A percentile compares a stretch with the other conserved stretches of the same genome.
phyloP scores from a whole-genome alignment of 2,797 vertebrate genomes.

The Hephaestus fuliginosus region DNA sequence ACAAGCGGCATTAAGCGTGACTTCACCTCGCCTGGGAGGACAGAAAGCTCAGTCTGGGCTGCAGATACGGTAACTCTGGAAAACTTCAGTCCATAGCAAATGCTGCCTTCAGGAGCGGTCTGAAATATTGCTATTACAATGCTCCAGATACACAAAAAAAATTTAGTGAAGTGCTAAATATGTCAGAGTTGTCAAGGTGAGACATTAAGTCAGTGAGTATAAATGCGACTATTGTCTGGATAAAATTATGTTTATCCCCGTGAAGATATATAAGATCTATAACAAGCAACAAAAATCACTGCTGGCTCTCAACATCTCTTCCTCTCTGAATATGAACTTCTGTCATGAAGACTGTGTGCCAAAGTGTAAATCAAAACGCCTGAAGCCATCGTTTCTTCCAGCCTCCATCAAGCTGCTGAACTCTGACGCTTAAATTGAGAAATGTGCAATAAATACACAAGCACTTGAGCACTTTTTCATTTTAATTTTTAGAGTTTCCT shows the following conservation, averaged over 20 bases:
- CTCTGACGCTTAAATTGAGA: no score
- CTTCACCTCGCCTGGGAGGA: background rate
- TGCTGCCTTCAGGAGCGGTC: slow-evolving; percentile 9
- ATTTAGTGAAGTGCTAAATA: slow-evolving; percentile 3
- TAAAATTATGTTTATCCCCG: background rate
- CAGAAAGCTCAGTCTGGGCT: background rate
- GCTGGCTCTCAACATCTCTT: no score
- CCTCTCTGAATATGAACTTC: no score
- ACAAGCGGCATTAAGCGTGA: slow-evolving; percentile 5
- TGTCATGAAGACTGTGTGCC: no score
- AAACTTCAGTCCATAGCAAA: slow-evolving; percentile 16
- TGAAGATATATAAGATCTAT: no score
- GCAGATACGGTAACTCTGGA: background rate
- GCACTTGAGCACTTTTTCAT: no score
- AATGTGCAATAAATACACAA: no score
- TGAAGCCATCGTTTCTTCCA: no score
- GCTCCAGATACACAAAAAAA: background rate
- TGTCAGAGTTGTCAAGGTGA: background rate
- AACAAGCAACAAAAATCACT: no score
- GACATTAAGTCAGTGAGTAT: background rate
- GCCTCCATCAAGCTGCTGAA: no score
- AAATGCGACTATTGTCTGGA: background rate
- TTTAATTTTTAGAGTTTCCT: no score
- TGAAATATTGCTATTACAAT: slow-evolving; percentile 4
- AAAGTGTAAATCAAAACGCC: no score